Percentiles rank a stretch among this genome's conserved stretches.
These are phyloP conservation scores for Caenorhabditis drosophilae DNA, from an alignment of 2,888 invertebrate species.

Conservation along the genomic window DNA sequence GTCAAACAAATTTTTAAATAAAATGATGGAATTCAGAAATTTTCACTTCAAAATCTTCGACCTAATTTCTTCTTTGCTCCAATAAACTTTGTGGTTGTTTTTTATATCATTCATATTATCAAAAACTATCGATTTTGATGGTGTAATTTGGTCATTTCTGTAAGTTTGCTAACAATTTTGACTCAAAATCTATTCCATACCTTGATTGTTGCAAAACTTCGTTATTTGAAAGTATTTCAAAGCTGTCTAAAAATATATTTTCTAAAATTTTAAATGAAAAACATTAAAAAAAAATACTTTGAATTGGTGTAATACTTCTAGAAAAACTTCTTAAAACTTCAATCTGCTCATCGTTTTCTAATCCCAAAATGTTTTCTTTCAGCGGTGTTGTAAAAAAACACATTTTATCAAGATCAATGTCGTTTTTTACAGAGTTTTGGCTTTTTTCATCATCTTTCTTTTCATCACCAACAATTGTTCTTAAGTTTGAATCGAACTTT, in stretches of 20 bases:
- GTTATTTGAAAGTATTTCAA: too few relatives aligned
- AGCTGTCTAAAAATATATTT: too few relatives aligned
- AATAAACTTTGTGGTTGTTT: neutral
- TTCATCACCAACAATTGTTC: neutral
- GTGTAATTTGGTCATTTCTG: too few relatives aligned
- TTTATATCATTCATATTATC: neutral
- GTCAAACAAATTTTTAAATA: neutral
- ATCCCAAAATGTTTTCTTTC: too few relatives aligned
- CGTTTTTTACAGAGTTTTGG: neutral
- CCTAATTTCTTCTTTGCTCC: neutral
- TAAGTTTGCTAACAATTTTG: too few relatives aligned
- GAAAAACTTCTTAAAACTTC: too few relatives aligned
- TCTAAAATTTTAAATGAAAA: too few relatives aligned
- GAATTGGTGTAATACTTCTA: neutral
- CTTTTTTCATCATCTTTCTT: neutral
- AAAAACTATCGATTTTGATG: neutral
- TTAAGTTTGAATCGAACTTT: too few relatives aligned
- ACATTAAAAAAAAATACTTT: neutral
- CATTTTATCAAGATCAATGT: neutral
- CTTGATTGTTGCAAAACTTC: too few relatives aligned
- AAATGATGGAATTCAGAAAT: neutral
- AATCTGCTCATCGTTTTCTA: neutral
- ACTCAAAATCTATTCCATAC: too few relatives aligned
- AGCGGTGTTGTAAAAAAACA: neutral
- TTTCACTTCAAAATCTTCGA: neutral